phyloP scores from a whole-genome alignment of 2,113 vertebrate species.

The Ariopsis seemanni region DNA sequence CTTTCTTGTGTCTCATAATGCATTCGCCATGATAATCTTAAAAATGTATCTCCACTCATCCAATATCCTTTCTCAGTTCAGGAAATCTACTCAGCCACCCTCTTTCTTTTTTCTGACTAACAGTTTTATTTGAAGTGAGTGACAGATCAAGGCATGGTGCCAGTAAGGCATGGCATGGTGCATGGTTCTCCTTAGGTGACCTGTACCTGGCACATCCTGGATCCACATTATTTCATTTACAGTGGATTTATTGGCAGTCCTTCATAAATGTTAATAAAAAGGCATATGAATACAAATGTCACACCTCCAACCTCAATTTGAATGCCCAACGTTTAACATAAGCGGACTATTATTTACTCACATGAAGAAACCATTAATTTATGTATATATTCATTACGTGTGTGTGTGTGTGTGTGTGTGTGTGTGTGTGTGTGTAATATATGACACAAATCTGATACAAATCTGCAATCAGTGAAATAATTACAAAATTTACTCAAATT shows the following conservation, averaged over 20 bases:
- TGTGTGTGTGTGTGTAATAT: not conserved
- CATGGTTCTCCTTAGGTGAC: not conserved
- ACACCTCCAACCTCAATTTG: not conserved
- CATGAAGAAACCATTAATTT: not conserved
- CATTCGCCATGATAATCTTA: not conserved
- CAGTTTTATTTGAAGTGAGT: not conserved
- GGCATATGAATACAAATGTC: not conserved
- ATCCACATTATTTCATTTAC: not conserved
- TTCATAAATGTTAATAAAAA: not conserved
- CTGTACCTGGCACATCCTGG: conserved; percentile 2
- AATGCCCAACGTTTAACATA: not conserved
- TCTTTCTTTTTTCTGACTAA: not conserved
- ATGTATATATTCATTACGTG: not conserved
- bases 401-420: too few species aligned
- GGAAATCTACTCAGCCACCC: not conserved
- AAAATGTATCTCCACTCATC: not conserved
- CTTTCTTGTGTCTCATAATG: not conserved
- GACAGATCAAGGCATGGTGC: not conserved
- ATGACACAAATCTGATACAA: too few species aligned
- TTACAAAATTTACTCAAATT: too few species aligned
- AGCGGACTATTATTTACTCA: not conserved
- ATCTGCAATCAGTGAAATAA: too few species aligned
- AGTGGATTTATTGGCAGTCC: not conserved
- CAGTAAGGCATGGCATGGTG: not conserved
- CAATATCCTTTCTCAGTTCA: not conserved